phyloP scores from a whole-genome alignment of 1,140 invertebrate species.

The Brachionus koreanus region DNA sequence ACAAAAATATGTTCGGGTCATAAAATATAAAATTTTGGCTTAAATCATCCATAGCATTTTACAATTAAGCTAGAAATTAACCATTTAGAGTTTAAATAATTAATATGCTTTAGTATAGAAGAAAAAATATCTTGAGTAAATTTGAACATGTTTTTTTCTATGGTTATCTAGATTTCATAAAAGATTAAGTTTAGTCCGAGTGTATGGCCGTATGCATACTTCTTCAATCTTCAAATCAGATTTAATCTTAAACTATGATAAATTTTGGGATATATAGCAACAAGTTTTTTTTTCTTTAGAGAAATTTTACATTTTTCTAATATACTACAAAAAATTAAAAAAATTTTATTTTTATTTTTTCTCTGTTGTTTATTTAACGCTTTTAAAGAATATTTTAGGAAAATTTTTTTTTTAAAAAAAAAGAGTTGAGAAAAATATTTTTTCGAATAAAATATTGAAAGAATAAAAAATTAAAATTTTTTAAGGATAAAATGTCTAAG shows the following conservation, averaged over 20 bases:
- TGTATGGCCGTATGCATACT: background rate
- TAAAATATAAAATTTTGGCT: background rate
- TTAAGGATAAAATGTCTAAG: too few species aligned
- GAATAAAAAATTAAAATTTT: too few species aligned
- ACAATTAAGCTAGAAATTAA: background rate
- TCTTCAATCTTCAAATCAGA: background rate
- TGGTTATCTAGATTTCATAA: background rate
- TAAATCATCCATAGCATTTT: constrained; percentile 17
- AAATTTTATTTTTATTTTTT: too few species aligned
- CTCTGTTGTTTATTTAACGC: too few species aligned
- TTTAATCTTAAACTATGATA: background rate
- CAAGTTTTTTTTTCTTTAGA: too few species aligned
- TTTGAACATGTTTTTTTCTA: background rate
- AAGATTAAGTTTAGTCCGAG: background rate
- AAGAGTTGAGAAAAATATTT: too few species aligned
- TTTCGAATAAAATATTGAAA: too few species aligned
- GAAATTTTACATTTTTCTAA: too few species aligned
- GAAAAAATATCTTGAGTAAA: background rate
- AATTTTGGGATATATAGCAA: background rate
- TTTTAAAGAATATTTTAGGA: too few species aligned
- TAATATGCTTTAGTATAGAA: background rate
- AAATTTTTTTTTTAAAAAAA: too few species aligned
- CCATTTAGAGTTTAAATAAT: background rate
- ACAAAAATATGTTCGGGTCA: background rate
- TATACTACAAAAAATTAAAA: too few species aligned